phyloP scores from a whole-genome alignment of 2,113 vertebrate species.

The Crotophaga sulcirostris region DNA sequence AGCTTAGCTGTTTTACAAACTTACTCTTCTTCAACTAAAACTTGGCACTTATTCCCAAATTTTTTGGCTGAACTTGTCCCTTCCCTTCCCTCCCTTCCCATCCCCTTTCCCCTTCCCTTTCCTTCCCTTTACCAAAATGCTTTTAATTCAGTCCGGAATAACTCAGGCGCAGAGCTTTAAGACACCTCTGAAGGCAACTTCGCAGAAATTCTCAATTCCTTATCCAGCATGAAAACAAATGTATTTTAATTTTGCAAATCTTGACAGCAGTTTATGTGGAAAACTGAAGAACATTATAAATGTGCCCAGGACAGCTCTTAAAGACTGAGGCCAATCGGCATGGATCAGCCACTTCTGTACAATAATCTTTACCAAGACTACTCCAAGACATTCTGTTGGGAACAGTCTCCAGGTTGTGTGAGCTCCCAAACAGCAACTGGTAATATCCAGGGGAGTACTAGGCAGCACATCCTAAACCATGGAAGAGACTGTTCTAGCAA shows the following conservation, averaged over 20 bases:
- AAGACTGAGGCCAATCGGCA: neutral
- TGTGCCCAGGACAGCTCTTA: neutral
- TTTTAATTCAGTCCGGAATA: neutral
- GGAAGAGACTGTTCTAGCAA: neutral
- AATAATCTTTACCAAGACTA: neutral
- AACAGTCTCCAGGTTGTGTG: neutral
- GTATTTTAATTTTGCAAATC: no score
- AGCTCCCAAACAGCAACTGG: neutral
- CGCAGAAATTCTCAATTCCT: neutral
- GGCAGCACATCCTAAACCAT: neutral
- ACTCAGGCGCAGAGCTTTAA: neutral
- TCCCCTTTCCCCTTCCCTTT: neutral
- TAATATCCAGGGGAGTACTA: neutral
- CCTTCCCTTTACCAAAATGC: neutral
- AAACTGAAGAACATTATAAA: neutral
- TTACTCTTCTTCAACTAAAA: neutral
- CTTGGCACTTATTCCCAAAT: neutral
- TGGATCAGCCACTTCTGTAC: neutral
- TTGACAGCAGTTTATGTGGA: neutral
- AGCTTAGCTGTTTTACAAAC: neutral
- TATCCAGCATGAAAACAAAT: no score
- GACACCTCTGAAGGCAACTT: neutral
- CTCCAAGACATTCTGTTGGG: neutral
- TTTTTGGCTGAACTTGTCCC: neutral
- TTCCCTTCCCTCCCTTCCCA: no score